These are phyloP conservation scores for Dascyllus trimaculatus DNA, from an alignment of 2,113 vertebrate genomes.

Conservation along the genomic window DNA sequence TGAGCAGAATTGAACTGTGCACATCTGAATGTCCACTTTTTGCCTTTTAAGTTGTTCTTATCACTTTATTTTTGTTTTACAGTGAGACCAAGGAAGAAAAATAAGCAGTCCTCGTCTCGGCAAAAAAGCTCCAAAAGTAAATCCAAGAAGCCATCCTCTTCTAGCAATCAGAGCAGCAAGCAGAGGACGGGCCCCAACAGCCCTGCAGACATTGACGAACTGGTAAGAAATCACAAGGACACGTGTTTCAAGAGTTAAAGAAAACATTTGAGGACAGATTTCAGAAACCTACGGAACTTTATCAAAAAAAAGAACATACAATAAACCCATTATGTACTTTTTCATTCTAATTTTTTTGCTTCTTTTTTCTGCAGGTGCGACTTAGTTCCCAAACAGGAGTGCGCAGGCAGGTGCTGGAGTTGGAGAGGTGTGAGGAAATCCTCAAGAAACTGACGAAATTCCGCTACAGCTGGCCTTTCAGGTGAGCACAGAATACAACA, in stretches of 20 bases:
- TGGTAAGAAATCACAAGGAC: constrained; percentile 85
- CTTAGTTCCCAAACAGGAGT: constrained; percentile 85
- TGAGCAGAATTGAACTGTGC: background rate
- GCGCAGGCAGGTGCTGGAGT: constrained; percentile 87
- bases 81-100: constrained; percentile 93
- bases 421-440: constrained; percentile 96
- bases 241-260: background rate
- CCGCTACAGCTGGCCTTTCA: constrained; percentile 98
- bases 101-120: constrained; percentile 79
- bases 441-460: constrained; percentile 94
- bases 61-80: constrained; percentile 55
- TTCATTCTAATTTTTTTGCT: background rate
- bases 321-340: background rate
- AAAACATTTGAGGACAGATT: background rate
- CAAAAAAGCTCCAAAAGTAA: constrained; percentile 82
- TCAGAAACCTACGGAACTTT: background rate
- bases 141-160: constrained; percentile 84
- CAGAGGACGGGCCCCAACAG: constrained; percentile 83
- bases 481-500: constrained; percentile 77
- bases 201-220: constrained; percentile 92
- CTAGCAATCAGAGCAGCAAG: constrained; percentile 78
- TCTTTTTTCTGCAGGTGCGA: constrained; percentile 85
- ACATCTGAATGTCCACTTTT: background rate
- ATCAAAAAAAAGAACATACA: background rate
- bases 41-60: background rate